Percentiles rank a stretch among this genome's conserved stretches.
These are phyloP conservation scores for Pyrocephalus nanus DNA, from an alignment of 2,797 vertebrate genomes.

Conservation along the genomic window DNA sequence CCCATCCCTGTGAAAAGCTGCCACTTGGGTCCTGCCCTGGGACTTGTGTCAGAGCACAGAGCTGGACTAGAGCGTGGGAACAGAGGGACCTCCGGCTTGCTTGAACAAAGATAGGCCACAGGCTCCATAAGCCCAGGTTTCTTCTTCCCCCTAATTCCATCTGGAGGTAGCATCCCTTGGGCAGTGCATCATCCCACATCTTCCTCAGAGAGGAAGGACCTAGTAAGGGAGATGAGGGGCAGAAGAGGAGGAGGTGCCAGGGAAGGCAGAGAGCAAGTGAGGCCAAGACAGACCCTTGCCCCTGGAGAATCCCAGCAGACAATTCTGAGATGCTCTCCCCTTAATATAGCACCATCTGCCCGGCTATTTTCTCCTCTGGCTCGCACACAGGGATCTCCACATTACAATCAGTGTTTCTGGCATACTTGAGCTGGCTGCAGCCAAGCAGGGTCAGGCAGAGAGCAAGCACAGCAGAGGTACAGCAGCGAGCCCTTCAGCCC, in stretches of 20 bases:
- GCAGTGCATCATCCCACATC: not conserved
- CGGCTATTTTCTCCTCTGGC: constrained; percentile 61
- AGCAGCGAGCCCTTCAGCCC: constrained; percentile 12
- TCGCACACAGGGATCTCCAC: constrained; percentile 9
- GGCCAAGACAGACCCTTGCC: not conserved
- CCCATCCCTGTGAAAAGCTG: not conserved
- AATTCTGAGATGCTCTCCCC: constrained; percentile 44
- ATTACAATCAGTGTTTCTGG: constrained; percentile 35
- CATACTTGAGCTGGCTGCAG: constrained; percentile 53
- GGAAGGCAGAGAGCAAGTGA: constrained; percentile 47
- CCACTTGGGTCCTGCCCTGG: not conserved
- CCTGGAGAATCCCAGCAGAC: constrained; percentile 44
- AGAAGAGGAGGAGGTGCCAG: not conserved
- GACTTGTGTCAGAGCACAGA: not conserved
- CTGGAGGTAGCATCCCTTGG: not conserved
- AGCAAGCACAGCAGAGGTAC: not conserved
- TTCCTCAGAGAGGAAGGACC: not conserved
- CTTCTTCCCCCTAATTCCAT: not conserved
- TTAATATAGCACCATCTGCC: constrained; percentile 65
- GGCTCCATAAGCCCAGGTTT: not conserved
- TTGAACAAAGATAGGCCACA: not conserved
- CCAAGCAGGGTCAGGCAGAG: not conserved
- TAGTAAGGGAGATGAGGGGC: not conserved
- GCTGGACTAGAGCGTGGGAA: not conserved
- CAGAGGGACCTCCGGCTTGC: not conserved